Base-by-base conservation (phyloP, 2,797 vertebrate genomes). In the Chrysocyon brachyurus region DNA sequence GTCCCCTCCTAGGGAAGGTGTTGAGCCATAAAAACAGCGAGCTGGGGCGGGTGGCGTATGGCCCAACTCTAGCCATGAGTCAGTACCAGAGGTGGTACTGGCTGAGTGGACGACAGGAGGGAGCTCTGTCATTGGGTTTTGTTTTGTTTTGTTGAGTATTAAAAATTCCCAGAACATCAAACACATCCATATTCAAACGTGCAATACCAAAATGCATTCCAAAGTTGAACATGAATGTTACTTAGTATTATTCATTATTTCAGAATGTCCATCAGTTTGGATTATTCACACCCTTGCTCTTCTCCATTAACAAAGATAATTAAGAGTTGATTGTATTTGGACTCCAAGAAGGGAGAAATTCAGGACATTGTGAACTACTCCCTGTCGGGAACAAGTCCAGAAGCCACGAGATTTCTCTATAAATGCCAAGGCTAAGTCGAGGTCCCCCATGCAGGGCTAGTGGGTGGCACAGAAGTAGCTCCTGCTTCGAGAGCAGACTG, bases 111-210 rank as follows among this genome's bases (percentile, higher is more conserved):
- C 70, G 1, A 3, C 21, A 59, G 61, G 57, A 93, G 52, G 40
- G 59, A 56, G 72, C 26, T 19, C 61, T 4, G 0, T 28, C 88
- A 5, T 0, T 26, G 64, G 22, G 54, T 3, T 31, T 17, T 24
- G 5, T 75, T 36, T 21, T 57, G 21, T 84, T 79, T 93, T 56
- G 70, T 61, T 33, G 77, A 86, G 61, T 66, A 72, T 93, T 89
- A 79, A 86, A 91, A 92, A 88, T 91, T 59, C 88, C 78, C 81
- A 95, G 89, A 83, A 97, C 82, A 96, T 95, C 82, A 92, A 92
- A 91, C 56, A 70, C 84, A 93, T 93, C 79, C 63, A 68, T 78
- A 95, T 95, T 68, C 78, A 87, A 85, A 83, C 7, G 19, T 49
- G 78, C 40, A 96, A 95, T 70, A 92, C 24, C 33, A 87, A 94